Conservation (phyloP, 2,113 vertebrate genomes). For the Grammomys surdaster region DNA sequence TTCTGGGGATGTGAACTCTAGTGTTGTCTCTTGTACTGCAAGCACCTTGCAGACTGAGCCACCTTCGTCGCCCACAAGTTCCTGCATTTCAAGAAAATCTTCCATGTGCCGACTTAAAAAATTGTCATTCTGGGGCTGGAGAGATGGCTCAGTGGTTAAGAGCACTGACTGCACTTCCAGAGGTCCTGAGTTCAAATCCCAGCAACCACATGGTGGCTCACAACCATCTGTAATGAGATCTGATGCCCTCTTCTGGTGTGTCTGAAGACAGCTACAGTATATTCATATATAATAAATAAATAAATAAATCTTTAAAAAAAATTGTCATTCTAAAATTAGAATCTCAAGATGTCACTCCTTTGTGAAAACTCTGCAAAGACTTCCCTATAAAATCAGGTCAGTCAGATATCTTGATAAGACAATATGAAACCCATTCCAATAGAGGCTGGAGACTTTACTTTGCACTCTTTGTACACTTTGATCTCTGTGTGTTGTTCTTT, state of each 20-base stretch:
- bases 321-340: conserved; percentile 16
- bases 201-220: too few species aligned
- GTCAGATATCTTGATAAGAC: neutral
- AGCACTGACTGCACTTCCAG: too few species aligned
- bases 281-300: too few species aligned
- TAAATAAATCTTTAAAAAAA: too few species aligned
- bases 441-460: neutral
- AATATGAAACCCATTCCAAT: neutral
- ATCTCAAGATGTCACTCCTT: neutral
- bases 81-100: neutral
- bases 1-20: neutral
- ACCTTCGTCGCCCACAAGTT: neutral
- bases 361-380: neutral
- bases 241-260: too few species aligned
- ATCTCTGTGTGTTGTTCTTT: neutral
- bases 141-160: too few species aligned
- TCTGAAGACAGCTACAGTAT: too few species aligned
- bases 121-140: neutral
- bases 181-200: too few species aligned
- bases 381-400: neutral
- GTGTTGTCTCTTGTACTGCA: neutral
- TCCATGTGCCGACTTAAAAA: neutral
- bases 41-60: neutral
- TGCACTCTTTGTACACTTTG: neutral
- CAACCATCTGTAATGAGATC: too few species aligned